Evolutionary conservation across 2,797 vertebrate species (phyloP).

Genomic region (Discoglossus pictus): DNA sequence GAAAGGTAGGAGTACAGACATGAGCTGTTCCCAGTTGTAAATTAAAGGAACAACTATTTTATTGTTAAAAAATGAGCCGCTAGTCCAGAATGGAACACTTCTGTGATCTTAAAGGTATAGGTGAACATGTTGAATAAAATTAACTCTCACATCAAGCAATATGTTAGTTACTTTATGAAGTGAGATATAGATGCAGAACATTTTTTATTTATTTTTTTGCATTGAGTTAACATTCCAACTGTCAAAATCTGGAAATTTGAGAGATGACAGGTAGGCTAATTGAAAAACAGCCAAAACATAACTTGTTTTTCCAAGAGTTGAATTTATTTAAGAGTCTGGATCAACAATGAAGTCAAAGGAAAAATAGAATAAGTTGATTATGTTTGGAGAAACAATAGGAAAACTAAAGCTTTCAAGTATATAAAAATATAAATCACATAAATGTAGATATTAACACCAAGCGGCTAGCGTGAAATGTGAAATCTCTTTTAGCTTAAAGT

Average conservation of each 20-base stretch:
- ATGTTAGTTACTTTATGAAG: constrained; percentile 43
- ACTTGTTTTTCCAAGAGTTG: constrained; percentile 64
- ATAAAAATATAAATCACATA: constrained; percentile 38
- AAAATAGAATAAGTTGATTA: constrained; percentile 50
- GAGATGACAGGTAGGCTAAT: constrained; percentile 60
- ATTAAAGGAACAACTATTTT: constrained; percentile 48
- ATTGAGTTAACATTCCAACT: constrained; percentile 67
- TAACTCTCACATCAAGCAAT: constrained; percentile 44
- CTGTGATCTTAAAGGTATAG: constrained; percentile 46
- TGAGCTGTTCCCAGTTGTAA: constrained; percentile 43
- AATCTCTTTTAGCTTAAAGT: constrained; percentile 3
- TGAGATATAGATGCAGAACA: constrained; percentile 45
- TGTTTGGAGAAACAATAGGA: constrained; percentile 42
- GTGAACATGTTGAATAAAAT: constrained; percentile 33
- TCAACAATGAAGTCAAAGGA: constrained; percentile 60
- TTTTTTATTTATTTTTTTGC: constrained; percentile 48
- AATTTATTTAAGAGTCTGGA: constrained; percentile 52
- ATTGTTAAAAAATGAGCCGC: constrained; percentile 35
- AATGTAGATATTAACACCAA: constrained; percentile 39
- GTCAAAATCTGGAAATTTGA: constrained; percentile 63
- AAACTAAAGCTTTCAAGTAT: constrained; percentile 35
- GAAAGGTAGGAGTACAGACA: constrained; percentile 40
- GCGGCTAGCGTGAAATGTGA: not conserved
- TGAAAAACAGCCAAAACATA: constrained; percentile 55
- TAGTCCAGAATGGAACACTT: constrained; percentile 42